Conservation (phyloP, 2,797 vertebrate species). For the Hydrolagus colliei region DNA sequence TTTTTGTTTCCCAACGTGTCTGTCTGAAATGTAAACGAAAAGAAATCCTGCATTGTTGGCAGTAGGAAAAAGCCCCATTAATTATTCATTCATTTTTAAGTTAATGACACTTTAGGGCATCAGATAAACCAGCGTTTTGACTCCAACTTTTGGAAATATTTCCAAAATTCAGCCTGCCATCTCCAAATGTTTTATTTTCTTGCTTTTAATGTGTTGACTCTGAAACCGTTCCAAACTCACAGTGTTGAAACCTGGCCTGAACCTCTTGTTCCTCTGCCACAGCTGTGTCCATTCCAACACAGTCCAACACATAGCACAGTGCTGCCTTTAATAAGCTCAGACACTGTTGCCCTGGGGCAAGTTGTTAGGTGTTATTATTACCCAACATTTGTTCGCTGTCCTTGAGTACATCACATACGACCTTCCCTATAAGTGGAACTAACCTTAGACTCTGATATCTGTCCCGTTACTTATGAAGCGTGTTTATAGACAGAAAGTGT, state of each 20-base stretch:
- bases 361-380: not conserved
- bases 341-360: not conserved
- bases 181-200: conserved; percentile 1
- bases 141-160: not conserved
- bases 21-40: not conserved
- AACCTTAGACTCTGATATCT: conserved; percentile 17
- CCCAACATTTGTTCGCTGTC: conserved; percentile 24
- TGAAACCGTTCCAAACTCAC: conserved; percentile 20
- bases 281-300: not conserved
- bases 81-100: conserved; percentile 1
- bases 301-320: not conserved
- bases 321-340: not conserved
- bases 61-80: not conserved
- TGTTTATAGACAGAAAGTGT: conserved; percentile 1
- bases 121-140: conserved; percentile 7
- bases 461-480: not conserved
- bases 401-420: conserved; percentile 1
- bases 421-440: conserved; percentile 4
- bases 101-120: conserved; percentile 8
- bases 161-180: not conserved
- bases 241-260: conserved; percentile 16
- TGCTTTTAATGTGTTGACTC: conserved; percentile 24
- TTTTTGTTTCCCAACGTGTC: no score
- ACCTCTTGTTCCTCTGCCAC: not conserved
- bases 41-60: not conserved